Conservation (phyloP, 2,888 invertebrate genomes). For the Apotomis turbidana region DNA sequence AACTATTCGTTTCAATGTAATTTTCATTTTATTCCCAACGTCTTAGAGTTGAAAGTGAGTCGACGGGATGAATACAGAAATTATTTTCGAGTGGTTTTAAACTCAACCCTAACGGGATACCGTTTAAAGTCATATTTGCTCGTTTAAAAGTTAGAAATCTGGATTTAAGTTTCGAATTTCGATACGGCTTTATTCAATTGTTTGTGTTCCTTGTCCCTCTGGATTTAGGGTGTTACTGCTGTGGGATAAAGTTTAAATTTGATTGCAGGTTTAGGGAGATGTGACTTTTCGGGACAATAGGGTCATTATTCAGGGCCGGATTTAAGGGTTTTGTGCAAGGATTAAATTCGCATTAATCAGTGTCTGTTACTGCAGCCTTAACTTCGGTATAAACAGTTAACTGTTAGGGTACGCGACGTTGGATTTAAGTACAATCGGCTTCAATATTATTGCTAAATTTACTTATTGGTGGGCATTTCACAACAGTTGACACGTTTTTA, state of each 20-base stretch:
- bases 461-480: too few relatives aligned
- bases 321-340: conserved; percentile 86
- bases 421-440: conserved; percentile 66
- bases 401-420: conserved; percentile 78
- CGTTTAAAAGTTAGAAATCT: conserved; percentile 75
- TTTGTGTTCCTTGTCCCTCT: conserved; percentile 44
- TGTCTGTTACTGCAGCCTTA: conserved; percentile 82
- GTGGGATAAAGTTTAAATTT: conserved; percentile 61
- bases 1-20: conserved; percentile 49
- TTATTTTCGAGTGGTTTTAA: conserved; percentile 57
- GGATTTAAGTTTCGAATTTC: conserved; percentile 50
- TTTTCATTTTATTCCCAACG: conserved; percentile 53
- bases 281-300: conserved; percentile 79
- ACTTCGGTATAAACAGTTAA: conserved; percentile 83
- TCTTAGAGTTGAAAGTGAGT: conserved; percentile 51
- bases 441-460: conserved; percentile 29
- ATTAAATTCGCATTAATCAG: conserved; percentile 89
- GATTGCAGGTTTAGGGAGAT: conserved; percentile 55
- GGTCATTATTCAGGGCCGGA: conserved; percentile 82
- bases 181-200: conserved; percentile 45
- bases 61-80: conserved; percentile 45
- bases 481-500: too few relatives aligned
- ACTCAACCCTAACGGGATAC: conserved; percentile 70
- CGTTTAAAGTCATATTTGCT: conserved; percentile 74
- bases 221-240: conserved; percentile 53